Evolutionary conservation across 2,797 vertebrate species (phyloP).

Genomic region (Xiphorhynchus erythropygius): DNA sequence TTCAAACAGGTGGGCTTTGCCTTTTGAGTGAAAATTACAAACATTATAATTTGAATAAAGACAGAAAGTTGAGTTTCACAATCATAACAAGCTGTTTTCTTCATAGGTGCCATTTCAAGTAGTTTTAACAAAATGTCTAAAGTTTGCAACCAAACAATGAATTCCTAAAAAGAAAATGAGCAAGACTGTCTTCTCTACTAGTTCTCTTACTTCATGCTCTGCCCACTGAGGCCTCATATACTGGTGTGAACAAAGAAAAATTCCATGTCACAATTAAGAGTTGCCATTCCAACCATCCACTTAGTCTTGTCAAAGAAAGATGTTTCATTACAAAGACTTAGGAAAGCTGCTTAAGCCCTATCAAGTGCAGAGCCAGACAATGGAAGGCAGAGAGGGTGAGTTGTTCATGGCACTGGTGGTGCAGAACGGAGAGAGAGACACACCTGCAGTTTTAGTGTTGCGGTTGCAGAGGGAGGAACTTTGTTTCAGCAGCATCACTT

Average conservation of each 20-base stretch:
- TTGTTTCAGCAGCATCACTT: not conserved
- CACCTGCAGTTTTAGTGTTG: not conserved
- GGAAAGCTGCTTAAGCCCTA: not conserved
- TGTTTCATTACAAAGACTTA: not conserved
- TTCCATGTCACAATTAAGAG: not conserved
- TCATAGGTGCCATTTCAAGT: not conserved
- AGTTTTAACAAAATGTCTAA: not conserved
- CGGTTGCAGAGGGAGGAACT: not conserved
- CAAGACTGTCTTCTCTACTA: not conserved
- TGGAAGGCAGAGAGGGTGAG: not conserved
- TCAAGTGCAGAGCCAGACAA: not conserved
- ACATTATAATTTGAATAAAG: not conserved
- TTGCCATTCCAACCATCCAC: not conserved
- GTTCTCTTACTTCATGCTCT: not conserved
- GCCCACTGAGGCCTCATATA: not conserved
- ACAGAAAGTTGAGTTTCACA: not conserved
- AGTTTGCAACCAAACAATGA: not conserved
- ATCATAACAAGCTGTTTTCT: not conserved
- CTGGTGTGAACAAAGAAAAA: not conserved
- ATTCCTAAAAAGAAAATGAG: not conserved
- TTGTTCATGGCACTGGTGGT: not conserved
- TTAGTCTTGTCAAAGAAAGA: not conserved
- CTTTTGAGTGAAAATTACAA: constrained; percentile 60
- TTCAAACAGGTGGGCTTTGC: constrained; percentile 83
- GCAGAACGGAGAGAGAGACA: not conserved